Evolutionary conservation across 37 sponge, comb jelly and placozoan species (phyloP), one percentile per base, ranked within the genome.

Genomic region (Spongilla lacustris): DNA sequence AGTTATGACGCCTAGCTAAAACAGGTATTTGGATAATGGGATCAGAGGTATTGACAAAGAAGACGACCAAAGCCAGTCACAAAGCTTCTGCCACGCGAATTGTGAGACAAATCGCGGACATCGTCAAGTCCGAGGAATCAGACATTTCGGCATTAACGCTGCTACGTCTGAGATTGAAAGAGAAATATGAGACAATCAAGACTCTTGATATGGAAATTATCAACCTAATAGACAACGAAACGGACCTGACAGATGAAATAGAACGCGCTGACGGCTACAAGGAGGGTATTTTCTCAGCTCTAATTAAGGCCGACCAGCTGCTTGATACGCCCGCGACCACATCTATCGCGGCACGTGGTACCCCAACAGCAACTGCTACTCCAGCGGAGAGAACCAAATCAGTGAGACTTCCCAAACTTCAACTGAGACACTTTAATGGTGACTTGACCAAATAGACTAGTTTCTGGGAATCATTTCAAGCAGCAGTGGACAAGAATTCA

Each of bases 171-270:
- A 83, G 74, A 1, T 58, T 83, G 50, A 73, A 83, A 46, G 75
- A 84, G 84, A 84, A 84, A 31, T 25, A 74, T 67, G 67, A 84
- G 28, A 84, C 84, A 24, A 74, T 84, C 75, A 84, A 84, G 66
- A 29, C 24, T 6, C 67, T 85, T 41, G 85, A 85, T 50, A 10
- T 68, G 29, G 75, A 84, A 35, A 66, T 84, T 17, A 46, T 84
- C 23, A 76, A 74, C 13, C 48, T 82, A 24, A 85, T 77, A 35
- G 85, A 76, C 14, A 78, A 77, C 14, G 77, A 85, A 67, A 38
- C 26, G 28, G 36, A 14, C n/a, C 38, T 85, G 33, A 46, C 85
- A 12, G 85, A 50, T 4, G 78, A 85, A 30, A 85, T 85, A n/a
- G 85, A 85, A 33, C 85, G 50, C 34, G 85, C 85, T 24, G 85